These are phyloP conservation scores for Leiothrix lutea DNA, from an alignment of 2,113 vertebrate genomes.

Conservation along the genomic window DNA sequence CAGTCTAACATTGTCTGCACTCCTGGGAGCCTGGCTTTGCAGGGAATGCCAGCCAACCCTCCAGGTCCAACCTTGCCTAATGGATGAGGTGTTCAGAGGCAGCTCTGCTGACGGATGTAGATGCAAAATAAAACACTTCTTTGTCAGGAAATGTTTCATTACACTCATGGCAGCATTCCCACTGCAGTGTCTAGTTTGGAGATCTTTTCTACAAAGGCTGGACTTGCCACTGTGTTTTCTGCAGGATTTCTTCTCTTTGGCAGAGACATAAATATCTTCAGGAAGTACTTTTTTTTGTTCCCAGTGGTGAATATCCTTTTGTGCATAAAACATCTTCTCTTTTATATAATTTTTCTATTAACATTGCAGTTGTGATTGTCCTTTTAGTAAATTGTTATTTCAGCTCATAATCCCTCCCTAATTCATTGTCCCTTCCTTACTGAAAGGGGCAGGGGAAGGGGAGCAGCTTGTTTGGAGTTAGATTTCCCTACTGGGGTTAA, in stretches of 20 bases:
- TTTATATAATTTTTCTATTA: not conserved
- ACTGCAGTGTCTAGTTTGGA: not conserved
- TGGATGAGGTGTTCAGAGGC: not conserved
- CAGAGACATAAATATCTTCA: not conserved
- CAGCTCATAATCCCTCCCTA: not conserved
- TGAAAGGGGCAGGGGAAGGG: fast-evolving
- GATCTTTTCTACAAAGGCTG: not conserved
- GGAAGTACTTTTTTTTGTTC: not conserved
- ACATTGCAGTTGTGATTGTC: not conserved
- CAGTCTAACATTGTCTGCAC: fast-evolving
- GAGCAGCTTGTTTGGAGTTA: not conserved
- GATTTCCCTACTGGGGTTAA: not conserved
- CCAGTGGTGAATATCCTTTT: not conserved
- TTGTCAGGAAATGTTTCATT: not conserved
- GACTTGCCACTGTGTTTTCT: not conserved
- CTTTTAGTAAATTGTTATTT: not conserved
- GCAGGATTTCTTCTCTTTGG: not conserved
- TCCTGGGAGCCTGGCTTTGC: not conserved
- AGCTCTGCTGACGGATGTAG: not conserved
- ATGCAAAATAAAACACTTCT: not conserved
- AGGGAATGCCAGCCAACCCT: not conserved
- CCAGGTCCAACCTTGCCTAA: not conserved
- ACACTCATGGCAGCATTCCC: not conserved
- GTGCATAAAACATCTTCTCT: not conserved
- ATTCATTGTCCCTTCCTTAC: not conserved